Evolutionary conservation across 2,113 vertebrate genomes (phyloP).

Genomic region (Zingel zingel): DNA sequence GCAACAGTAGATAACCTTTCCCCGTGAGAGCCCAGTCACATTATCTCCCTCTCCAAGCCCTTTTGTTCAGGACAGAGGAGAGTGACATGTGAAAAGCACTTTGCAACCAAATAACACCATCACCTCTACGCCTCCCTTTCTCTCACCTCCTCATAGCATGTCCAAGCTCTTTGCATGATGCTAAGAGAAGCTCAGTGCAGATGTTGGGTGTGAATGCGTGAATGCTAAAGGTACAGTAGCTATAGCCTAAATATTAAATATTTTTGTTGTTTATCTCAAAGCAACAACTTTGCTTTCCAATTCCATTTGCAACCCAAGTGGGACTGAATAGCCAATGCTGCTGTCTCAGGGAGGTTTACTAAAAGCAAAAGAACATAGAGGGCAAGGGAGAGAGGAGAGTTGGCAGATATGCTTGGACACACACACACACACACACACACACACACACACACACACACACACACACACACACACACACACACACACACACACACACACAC

Average conservation of each 20-base stretch:
- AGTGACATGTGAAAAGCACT: conserved; percentile 61
- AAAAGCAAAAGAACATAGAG: conserved; percentile 43
- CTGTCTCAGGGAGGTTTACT: conserved; percentile 46
- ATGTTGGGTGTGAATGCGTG: neutral
- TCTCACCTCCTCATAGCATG: conserved; percentile 21
- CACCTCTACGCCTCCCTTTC: conserved; percentile 39
- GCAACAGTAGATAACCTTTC: conserved; percentile 78
- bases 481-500: no score
- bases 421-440: conserved; percentile 24
- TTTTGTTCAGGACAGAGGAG: conserved; percentile 63
- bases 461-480: conserved; percentile 13
- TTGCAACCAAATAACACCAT: conserved; percentile 59
- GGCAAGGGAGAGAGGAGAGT: conserved; percentile 25
- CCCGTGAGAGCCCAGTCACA: conserved; percentile 56
- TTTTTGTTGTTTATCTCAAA: conserved; percentile 22
- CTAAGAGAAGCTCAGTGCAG: conserved; percentile 26
- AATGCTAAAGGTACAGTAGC: conserved; percentile 7
- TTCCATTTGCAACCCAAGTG: conserved; percentile 22
- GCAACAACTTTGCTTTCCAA: conserved; percentile 33
- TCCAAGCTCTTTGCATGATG: conserved; percentile 37
- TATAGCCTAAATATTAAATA: conserved; percentile 14
- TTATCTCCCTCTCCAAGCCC: conserved; percentile 67
- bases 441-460: conserved; percentile 29
- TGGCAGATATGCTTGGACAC: conserved; percentile 43
- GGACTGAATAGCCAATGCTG: conserved; percentile 10